Percentiles rank a stretch among this genome's conserved stretches.
These are phyloP conservation scores for Ancistrus triradiatus DNA, from an alignment of 2,113 vertebrate genomes.

Conservation along the genomic window DNA sequence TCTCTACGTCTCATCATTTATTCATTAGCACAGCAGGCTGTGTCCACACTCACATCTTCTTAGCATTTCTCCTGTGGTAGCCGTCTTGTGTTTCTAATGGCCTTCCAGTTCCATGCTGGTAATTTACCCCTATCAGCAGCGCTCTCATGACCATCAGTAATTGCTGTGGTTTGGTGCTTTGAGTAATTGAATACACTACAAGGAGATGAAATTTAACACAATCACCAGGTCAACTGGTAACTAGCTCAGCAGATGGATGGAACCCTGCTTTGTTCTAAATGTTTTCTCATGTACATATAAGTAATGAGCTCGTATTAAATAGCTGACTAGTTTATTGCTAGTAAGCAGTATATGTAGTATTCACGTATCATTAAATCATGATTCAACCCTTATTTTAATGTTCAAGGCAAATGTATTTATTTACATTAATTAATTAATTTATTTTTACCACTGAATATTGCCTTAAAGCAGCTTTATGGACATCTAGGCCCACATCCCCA, in stretches of 20 bases:
- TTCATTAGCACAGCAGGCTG: constrained; percentile 67
- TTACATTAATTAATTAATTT: no score
- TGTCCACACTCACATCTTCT: constrained; percentile 52
- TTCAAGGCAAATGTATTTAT: no score
- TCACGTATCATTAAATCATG: not conserved
- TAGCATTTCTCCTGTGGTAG: constrained; percentile 65
- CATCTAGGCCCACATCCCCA: no score
- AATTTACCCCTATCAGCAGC: constrained; percentile 18
- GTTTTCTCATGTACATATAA: not conserved
- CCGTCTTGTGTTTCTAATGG: constrained; percentile 17
- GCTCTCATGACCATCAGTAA: constrained; percentile 7
- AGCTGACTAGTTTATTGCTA: constrained; percentile 1
- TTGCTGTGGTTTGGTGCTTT: constrained; percentile 4
- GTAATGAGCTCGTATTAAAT: constrained; percentile 3
- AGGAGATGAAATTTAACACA: constrained; percentile 35
- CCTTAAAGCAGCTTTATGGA: no score
- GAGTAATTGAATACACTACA: constrained; percentile 49
- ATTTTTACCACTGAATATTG: no score
- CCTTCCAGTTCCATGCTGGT: constrained; percentile 4
- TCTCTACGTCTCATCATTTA: constrained; percentile 66
- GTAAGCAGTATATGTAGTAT: not conserved
- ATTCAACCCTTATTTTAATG: no score
- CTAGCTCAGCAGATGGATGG: constrained; percentile 19
- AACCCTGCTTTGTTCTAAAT: not conserved
- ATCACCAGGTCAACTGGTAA: constrained; percentile 19